Percentiles rank a stretch among this genome's conserved stretches.
These are phyloP conservation scores for Scolopax rusticola DNA, from an alignment of 2,797 vertebrate species.

Conservation along the genomic window DNA sequence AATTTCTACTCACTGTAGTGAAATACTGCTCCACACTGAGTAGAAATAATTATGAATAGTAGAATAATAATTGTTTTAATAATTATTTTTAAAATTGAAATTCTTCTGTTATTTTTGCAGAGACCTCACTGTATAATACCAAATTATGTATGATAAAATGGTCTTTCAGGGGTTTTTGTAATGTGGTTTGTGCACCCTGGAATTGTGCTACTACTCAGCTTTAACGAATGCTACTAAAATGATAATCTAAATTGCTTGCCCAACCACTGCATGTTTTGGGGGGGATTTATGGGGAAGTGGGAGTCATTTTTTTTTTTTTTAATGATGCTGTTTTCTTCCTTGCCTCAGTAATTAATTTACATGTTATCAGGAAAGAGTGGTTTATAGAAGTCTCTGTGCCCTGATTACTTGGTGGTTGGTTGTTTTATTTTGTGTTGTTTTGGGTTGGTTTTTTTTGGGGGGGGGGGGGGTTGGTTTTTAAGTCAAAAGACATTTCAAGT, in stretches of 20 bases:
- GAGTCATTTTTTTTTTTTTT: not conserved
- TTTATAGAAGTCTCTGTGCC: not conserved
- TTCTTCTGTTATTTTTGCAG: not conserved
- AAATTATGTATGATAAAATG: not conserved
- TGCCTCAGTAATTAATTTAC: not conserved
- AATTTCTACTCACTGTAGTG: not conserved
- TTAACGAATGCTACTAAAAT: not conserved
- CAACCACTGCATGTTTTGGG: not conserved
- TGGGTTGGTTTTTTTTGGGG: not conserved
- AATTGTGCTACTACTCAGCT: not conserved
- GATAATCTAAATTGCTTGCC: not conserved
- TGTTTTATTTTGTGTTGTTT: not conserved
- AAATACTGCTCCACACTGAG: not conserved
- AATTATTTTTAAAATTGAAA: not conserved
- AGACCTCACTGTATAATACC: not conserved
- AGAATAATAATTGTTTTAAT: not conserved
- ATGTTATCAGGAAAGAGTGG: not conserved
- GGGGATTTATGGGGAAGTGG: not conserved
- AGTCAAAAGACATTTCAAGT: not conserved
- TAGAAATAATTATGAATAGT: not conserved
- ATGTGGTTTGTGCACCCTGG: not conserved
- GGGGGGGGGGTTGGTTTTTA: not conserved
- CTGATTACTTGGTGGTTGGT: not conserved
- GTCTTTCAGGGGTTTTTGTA: not conserved
- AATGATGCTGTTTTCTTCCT: not conserved